These are phyloP conservation scores for Hetaerina titia DNA, from an alignment of 2,888 invertebrate genomes.

Conservation along the genomic window DNA sequence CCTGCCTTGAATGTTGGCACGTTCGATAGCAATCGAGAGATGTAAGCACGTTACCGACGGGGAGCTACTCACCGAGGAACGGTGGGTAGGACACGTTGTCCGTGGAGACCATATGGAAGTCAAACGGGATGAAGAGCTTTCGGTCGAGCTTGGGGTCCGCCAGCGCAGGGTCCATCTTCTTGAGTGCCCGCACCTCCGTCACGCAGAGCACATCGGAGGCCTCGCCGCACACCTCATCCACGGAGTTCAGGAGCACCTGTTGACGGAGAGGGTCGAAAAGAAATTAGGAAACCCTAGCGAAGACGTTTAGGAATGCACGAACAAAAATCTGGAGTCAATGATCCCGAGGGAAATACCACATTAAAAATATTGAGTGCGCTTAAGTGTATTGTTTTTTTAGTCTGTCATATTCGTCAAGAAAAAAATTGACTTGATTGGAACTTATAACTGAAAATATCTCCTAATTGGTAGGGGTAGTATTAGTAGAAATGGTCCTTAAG, in stretches of 20 bases:
- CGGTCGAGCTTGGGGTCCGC: conserved; percentile 78
- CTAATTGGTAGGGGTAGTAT: too few relatives aligned
- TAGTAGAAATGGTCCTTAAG: too few relatives aligned
- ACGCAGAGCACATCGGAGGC: conserved; percentile 80
- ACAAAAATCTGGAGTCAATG: not conserved
- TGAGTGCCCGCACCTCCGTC: conserved; percentile 80
- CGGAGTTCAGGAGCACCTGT: conserved; percentile 48
- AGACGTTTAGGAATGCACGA: not conserved
- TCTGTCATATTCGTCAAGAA: too few relatives aligned
- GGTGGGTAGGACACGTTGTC: conserved; percentile 60
- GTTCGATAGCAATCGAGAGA: too few relatives aligned
- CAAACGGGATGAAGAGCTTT: conserved; percentile 85
- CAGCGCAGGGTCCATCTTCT: conserved; percentile 79
- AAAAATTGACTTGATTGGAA: too few relatives aligned
- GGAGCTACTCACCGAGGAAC: conserved; percentile 37
- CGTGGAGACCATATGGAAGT: conserved; percentile 76
- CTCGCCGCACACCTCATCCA: conserved; percentile 77
- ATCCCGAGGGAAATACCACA: not conserved
- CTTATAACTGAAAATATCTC: too few relatives aligned
- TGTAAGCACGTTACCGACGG: too few relatives aligned
- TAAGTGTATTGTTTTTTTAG: too few relatives aligned
- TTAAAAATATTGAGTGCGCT: too few relatives aligned
- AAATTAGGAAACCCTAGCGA: not conserved
- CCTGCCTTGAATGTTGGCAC: too few relatives aligned
- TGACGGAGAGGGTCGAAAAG: not conserved